Base-by-base conservation (phyloP, 2,888 invertebrate genomes). In the Drosophila picticornis region DNA sequence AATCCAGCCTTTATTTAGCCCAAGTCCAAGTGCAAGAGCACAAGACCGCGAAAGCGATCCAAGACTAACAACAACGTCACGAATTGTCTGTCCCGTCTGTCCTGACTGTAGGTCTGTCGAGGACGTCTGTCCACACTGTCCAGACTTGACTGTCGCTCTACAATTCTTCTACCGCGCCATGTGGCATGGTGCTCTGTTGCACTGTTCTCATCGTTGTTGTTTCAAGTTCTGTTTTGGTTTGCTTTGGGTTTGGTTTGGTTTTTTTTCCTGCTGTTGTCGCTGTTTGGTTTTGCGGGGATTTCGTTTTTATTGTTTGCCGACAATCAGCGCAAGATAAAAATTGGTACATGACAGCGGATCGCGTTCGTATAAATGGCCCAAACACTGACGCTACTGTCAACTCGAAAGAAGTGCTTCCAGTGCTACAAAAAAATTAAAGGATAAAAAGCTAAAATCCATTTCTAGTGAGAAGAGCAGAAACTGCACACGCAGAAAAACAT, bases 311-410 rank as follows among this genome's bases (percentile, higher is more conserved):
- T 90, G 87, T 90, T 91, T 83, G 90, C 91, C 88, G 91, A 90
- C 91, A 91, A 91, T 91, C 91, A 91, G 83, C 81, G 83, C 83
- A 88, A 91, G 91, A 90, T 91, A 90, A 91, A 91, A 91, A 90
- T 91, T 90, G 88, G 81, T 91, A 91, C 91, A 91, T 91, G 91
- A 91, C 91, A 91, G 91, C 91, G 90, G 91, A 90, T 85, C 82
- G 91, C 88, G 91, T 91, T 90, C 88, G 91, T 91, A 88, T 90
- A 91, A 91, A 91, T 90, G 90, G 90, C 57, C 84, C 84, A 89
- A 82, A 85, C 84, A 85, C 90, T 90, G 90, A 86, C 90, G 86
- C 88, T 80, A 87, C 91, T 89, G 91, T 88, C 88, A 90, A 74
- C 76, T 88, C 79, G 1, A 57, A 40, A 57, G 57, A 75, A 87